Conservation (phyloP, 92 coral and sea anemone species). For the Parazoanthus swiftii region DNA sequence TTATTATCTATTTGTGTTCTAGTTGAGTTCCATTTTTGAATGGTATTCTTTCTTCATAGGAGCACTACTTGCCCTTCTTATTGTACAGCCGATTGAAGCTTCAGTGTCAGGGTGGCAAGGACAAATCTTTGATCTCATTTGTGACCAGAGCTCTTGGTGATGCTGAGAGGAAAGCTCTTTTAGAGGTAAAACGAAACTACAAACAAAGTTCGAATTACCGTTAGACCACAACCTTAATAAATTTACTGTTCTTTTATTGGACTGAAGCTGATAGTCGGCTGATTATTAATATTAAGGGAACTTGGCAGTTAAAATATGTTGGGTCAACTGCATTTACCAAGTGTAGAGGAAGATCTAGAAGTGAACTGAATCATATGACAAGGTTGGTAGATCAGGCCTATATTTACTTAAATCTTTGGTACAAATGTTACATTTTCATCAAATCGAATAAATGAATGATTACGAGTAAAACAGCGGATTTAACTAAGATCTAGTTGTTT, state of each 20-base stretch:
- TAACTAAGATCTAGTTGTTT: too few relatives aligned
- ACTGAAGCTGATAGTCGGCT: neutral
- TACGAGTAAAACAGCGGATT: too few relatives aligned
- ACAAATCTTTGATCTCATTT: slow-evolving; percentile 61
- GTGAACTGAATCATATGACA: too few relatives aligned
- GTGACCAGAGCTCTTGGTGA: slow-evolving; percentile 65
- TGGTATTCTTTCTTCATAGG: slow-evolving; percentile 49
- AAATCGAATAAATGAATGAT: neutral
- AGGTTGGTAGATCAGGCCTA: neutral
- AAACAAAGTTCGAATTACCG: neutral
- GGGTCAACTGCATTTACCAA: too few relatives aligned
- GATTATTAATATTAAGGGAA: too few relatives aligned
- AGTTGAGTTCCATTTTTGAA: neutral
- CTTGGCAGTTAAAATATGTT: too few relatives aligned
- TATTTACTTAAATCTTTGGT: neutral
- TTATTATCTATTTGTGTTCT: too few relatives aligned
- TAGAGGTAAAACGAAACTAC: slow-evolving; percentile 62
- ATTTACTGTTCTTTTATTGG: too few relatives aligned
- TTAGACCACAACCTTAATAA: neutral
- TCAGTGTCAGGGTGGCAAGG: slow-evolving; percentile 65
- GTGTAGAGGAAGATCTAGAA: too few relatives aligned
- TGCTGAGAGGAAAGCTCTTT: slow-evolving; percentile 63
- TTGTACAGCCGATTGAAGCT: slow-evolving; percentile 80
- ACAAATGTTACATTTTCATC: neutral
- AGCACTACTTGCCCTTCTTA: slow-evolving; percentile 88